A percentile compares a stretch with the other conserved stretches of the same genome.
phyloP scores from a whole-genome alignment of 2,888 invertebrate genomes.

The Tethea ocularis region DNA sequence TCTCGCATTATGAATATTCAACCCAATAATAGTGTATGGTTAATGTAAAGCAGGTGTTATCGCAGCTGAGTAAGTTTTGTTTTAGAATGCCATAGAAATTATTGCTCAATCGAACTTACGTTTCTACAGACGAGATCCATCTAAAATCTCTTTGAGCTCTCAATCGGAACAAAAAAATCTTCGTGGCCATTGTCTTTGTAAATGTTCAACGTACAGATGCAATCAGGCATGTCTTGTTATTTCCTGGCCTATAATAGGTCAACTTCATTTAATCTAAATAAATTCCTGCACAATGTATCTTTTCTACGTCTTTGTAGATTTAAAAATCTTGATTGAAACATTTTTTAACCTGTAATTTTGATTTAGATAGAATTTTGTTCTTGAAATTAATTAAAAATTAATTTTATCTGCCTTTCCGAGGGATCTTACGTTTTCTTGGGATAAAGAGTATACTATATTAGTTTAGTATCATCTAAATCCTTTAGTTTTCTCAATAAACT shows the following conservation, averaged over 20 bases:
- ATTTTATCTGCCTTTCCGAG: too few species aligned
- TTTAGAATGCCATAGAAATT: not conserved
- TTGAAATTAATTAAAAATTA: not conserved
- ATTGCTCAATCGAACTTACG: not conserved
- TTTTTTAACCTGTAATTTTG: not conserved
- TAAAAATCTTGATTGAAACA: not conserved
- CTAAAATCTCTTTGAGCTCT: not conserved
- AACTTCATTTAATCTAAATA: not conserved
- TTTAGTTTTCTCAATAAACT: too few species aligned
- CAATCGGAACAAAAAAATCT: not conserved
- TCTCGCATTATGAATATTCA: constrained; percentile 1
- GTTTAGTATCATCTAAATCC: too few species aligned
- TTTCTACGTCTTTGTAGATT: not conserved
- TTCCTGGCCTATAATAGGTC: constrained; percentile 5
- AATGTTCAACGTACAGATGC: not conserved
- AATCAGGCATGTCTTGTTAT: not conserved
- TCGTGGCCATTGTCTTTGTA: not conserved
- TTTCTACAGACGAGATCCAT: not conserved
- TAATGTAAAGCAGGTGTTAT: not conserved
- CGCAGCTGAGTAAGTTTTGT: not conserved
- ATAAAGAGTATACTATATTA: too few species aligned
- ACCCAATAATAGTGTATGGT: not conserved
- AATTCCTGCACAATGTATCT: not conserved
- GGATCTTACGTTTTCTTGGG: too few species aligned
- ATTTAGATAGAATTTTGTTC: not conserved